Evolutionary conservation across 2,797 vertebrate species (phyloP), one percentile per base, ranked within the genome.

Genomic region (Tokudaia tokunoshimensis): DNA sequence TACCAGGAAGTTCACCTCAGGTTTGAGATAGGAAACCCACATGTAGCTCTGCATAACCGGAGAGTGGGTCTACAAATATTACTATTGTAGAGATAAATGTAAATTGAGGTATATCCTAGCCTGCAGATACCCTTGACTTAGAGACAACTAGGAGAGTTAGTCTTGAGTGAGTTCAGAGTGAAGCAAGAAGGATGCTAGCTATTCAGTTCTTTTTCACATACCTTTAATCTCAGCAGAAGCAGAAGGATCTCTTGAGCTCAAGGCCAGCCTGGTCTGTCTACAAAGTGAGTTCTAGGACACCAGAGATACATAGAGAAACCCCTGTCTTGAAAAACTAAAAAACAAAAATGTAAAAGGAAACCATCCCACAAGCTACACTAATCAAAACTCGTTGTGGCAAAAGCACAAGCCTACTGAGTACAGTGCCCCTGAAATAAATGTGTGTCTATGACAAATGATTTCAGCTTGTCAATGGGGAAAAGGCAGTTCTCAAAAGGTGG

Each of bases 361-460:
- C 29, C 47, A 47, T 84, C 7, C 17, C 14, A 55, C n/a, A 92
- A 95, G n/a, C 63, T 72, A 20, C 13, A 44, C 34, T 61, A 74
- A 63, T 92, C 12, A 89, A 80, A 94, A 47, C 26, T 75, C 44
- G 57, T 85, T 59, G 20, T 81, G 34, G 17, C 50, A 13, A 63
- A 75, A 92, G 63, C 52, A 41, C n/a, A 88, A 52, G 26, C 22
- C 10, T 5, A 29, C 65, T 72, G 15, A 94, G 19, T 52, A 63
- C 8, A 24, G 57, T 63, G 57, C 14, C 57, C 84, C 57, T 93
- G 70, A 92, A 94, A 67, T 92, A 83, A 94, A n/a, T 29, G 24
- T 9, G 6, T 0, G 4, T 67, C 37, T 52, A 1, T 26, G 63
- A 26, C 41, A 87, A 82, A 74, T 92, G 72, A 90, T 82, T 96